These are phyloP conservation scores for Agrotis ipsilon DNA, from an alignment of 2,888 invertebrate genomes.

Conservation along the genomic window DNA sequence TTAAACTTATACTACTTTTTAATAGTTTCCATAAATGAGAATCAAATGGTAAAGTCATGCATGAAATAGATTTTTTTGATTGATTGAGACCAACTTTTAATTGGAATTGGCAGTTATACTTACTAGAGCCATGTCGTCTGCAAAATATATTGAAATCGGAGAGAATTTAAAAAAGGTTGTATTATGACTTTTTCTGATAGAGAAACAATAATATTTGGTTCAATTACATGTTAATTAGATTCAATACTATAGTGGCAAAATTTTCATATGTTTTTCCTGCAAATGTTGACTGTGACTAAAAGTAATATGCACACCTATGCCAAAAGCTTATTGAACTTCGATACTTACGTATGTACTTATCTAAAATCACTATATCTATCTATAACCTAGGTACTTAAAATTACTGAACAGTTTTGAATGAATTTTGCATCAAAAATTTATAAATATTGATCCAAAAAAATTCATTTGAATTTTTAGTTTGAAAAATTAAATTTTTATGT, in stretches of 20 bases:
- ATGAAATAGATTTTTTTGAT: constrained; percentile 52
- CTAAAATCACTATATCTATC: no score
- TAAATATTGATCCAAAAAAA: no score
- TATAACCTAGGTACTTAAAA: no score
- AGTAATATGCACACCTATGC: no score
- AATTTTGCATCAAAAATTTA: no score
- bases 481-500: no score
- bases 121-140: constrained; percentile 22
- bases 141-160: constrained; percentile 5
- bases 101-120: constrained; percentile 22
- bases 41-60: constrained; percentile 34
- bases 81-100: constrained; percentile 18
- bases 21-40: constrained; percentile 21
- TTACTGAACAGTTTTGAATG: no score
- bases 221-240: no score
- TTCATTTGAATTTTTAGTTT: no score
- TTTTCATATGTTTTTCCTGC: neutral
- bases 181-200: constrained; percentile 14
- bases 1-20: neutral
- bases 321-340: neutral
- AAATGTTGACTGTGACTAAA: neutral
- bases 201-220: no score
- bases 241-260: neutral
- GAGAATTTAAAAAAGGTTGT: constrained; percentile 27
- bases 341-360: no score